Evolutionary conservation across 2,888 invertebrate genomes (phyloP).

Genomic region (Rhamnusium bicolor): DNA sequence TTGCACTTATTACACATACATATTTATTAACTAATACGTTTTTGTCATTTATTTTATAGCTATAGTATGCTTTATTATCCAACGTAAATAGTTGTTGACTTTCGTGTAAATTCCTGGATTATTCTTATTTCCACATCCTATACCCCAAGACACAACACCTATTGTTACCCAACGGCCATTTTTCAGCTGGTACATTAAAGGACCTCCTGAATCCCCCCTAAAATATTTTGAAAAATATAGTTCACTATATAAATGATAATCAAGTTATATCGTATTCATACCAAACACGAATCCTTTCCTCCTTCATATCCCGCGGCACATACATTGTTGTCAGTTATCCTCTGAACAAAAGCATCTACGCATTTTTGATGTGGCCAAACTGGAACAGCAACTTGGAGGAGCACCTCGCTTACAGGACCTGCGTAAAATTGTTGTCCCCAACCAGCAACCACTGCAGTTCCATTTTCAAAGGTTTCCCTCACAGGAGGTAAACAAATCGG

Average conservation of each 20-base stretch:
- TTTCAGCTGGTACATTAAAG: constrained; percentile 81
- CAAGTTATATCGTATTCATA: too few relatives aligned
- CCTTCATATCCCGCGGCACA: constrained; percentile 86
- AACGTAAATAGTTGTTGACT: constrained; percentile 80
- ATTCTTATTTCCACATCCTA: constrained; percentile 83
- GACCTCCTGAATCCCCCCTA: constrained; percentile 90
- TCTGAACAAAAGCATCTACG: constrained; percentile 76
- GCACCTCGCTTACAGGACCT: constrained; percentile 74
- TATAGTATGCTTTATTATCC: constrained; percentile 75
- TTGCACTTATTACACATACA: background rate
- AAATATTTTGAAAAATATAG: constrained; percentile 44
- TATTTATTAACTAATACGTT: background rate
- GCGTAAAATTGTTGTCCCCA: constrained; percentile 86
- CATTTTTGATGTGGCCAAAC: constrained; percentile 84
- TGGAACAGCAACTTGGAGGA: constrained; percentile 86
- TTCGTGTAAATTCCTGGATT: constrained; percentile 87
- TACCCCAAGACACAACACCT: constrained; percentile 91
- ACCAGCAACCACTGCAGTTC: constrained; percentile 80
- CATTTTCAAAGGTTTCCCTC: constrained; percentile 75
- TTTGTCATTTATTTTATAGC: constrained; percentile 53
- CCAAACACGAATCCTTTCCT: constrained; percentile 89
- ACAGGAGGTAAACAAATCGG: constrained; percentile 87
- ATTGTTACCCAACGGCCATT: constrained; percentile 85
- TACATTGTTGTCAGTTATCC: constrained; percentile 79
- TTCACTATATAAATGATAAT: too few relatives aligned